Percentiles rank a stretch among this genome's conserved stretches.
phyloP scores from a whole-genome alignment of 1,140 invertebrate genomes.

The Magallana ariakensis region DNA sequence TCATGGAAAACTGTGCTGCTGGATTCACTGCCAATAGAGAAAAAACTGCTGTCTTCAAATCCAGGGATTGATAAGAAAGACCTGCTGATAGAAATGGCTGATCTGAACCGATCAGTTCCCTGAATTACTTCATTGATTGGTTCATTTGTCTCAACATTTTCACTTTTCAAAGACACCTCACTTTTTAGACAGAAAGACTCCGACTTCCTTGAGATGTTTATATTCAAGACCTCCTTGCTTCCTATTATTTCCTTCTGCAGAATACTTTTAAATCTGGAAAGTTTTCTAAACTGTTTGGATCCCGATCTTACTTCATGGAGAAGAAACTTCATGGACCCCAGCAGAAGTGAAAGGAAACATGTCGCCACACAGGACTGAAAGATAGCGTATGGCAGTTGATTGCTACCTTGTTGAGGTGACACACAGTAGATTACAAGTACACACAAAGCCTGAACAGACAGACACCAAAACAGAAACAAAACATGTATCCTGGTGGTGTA shows the following conservation, averaged over 20 bases:
- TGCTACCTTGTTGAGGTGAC: neutral
- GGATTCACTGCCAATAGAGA: neutral
- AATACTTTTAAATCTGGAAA: neutral
- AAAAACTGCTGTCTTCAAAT: neutral
- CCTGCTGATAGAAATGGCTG: neutral
- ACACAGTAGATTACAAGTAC: neutral
- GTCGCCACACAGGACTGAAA: neutral
- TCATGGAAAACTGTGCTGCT: neutral
- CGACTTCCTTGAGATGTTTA: neutral
- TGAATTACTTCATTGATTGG: neutral
- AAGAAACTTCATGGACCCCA: neutral
- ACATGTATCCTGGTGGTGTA: conserved; percentile 10
- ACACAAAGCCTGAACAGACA: neutral
- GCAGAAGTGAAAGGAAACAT: neutral
- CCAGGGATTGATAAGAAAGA: neutral
- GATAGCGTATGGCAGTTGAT: neutral
- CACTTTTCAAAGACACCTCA: neutral
- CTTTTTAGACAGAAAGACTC: neutral
- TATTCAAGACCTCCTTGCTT: neutral
- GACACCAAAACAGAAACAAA: neutral
- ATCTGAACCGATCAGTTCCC: neutral
- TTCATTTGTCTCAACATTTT: neutral
- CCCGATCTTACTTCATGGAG: neutral
- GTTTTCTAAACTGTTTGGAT: neutral
- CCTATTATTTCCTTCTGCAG: neutral